Base-by-base conservation (phyloP, 2,888 invertebrate genomes). In the Xylota segnis region DNA sequence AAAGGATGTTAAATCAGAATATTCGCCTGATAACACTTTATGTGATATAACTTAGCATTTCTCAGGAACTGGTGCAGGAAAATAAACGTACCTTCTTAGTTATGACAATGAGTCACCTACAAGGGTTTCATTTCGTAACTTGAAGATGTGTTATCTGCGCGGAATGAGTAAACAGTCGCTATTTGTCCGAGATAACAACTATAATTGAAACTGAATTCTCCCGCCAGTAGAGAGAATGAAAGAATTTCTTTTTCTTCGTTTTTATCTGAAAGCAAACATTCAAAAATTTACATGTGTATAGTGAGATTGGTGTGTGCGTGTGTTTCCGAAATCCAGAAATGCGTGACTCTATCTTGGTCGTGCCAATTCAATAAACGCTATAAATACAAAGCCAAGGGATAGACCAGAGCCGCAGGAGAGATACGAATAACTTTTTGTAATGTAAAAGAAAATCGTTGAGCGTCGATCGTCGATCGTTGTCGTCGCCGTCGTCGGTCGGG, bases 301-400 rank as follows among this genome's bases (percentile, higher is more conserved):
- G 23, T 10, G 54, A 18, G 5, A 61, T 10, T 29, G n/a, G 45
- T 83, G 16, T 34, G 32, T 23, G 68, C 37, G 23, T 23, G 56
- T 74, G 12, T 52, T 52, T 47, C n/a, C 23, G 63, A 82, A 70
- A 40, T 63, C 43, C 54, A 77, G 66, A 47, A 72, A 72, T 82
- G 72, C 86, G 86, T 86, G 86, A 82, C 82, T 72, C 27, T 37
- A 74, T 9, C 56, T 63, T 63, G 29, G 61, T 86, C 86, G 86
- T 86, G 86, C 77, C 72, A 82, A 82, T 82, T 86, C 86, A 86
- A 82, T 86, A 81, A 86, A 76, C 71, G 70, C 70, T 72, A 72
- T 71, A 75, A 76, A 81, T 76, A 43, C 7, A 40, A 71, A 59
- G 45, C 23, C 45, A 32, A 40, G 47, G 56, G 63, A 58, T 70